Evolutionary conservation across 1,140 invertebrate species (phyloP), one percentile per base, ranked within the genome.

Genomic region (Aphelenchoides fujianensis): DNA sequence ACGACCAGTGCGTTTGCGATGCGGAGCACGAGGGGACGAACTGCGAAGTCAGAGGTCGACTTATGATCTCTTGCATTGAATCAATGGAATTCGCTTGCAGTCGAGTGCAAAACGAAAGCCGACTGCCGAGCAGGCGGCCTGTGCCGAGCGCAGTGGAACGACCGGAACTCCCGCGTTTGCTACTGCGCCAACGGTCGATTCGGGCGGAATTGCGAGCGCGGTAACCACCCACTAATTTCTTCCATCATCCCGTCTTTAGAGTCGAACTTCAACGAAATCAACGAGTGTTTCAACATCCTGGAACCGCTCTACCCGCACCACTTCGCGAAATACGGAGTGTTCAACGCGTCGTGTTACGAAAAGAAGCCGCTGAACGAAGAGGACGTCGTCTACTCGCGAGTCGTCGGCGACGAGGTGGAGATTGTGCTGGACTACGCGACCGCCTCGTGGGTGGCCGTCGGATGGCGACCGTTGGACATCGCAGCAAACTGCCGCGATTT

Each of bases 1-100:
- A 48, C 12, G 23, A 48, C 41, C 12, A 48, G 23, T 48, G 41
- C 23, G 41, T 12, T 12, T 48, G 41, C 23, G 41, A 48, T 48
- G 12, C 41, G 41, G 23, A 48, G 41, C 41, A 48, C 23, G 12
- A 12, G 12, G 41, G 41, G 23, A 23, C 12, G 41, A 12, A 48
- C 41, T 48, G 41, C 41, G n/a, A n/a, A n/a, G n/a, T 48, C 41
- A 48, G 41, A 48, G 23, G 41, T 48, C n/a, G n/a, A n/a, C n/a
- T 48, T 48, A 23, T 48, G 23, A 48, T 12, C 23, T 48, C 12
- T 48, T 48, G 41, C 41, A 48, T 12, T 48, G 41, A 12, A 12
- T 48, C 12, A 48, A 48, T 48, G 23, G 23, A 48, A 48, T 12
- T 23, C 12, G 12, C 12, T 48, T 48, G 12, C 12, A 48, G 41